phyloP scores from a whole-genome alignment of 2,888 invertebrate species.

The Drosophila emarginata region DNA sequence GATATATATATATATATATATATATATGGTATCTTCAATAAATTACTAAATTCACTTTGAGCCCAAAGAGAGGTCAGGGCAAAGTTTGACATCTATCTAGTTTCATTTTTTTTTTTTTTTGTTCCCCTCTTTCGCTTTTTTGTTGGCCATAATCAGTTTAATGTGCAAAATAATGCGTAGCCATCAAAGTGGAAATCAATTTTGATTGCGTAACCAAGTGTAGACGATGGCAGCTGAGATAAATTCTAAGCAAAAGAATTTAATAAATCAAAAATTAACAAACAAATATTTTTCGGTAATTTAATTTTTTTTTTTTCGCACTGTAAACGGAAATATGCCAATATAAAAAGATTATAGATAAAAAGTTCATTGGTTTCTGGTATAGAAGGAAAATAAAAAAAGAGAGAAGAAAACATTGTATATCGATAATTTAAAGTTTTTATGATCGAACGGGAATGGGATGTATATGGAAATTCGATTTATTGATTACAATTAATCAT shows the following conservation, averaged over 20 bases:
- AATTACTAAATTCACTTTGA: slow-evolving; percentile 17
- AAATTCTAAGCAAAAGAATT: slow-evolving; percentile 13
- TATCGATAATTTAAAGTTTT: too few relatives aligned
- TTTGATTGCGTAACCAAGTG: slow-evolving; percentile 31
- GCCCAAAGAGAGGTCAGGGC: slow-evolving; percentile 3
- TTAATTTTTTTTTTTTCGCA: not conserved
- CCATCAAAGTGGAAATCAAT: slow-evolving; percentile 32
- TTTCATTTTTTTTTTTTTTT: not conserved
- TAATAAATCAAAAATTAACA: slow-evolving; percentile 4
- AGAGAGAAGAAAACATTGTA: too few relatives aligned
- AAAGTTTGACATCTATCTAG: slow-evolving; percentile 19
- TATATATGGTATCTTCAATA: not conserved
- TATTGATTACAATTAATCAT: too few relatives aligned
- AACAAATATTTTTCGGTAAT: slow-evolving; percentile 1
- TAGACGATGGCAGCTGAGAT: slow-evolving; percentile 2
- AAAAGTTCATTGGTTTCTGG: too few relatives aligned
- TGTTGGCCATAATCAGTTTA: slow-evolving; percentile 18
- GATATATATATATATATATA: too few relatives aligned
- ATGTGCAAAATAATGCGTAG: slow-evolving; percentile 30
- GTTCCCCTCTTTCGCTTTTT: not conserved
- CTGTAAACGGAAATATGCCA: too few relatives aligned
- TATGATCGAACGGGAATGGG: too few relatives aligned
- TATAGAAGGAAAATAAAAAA: too few relatives aligned
- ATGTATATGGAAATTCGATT: too few relatives aligned
- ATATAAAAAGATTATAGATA: too few relatives aligned